Evolutionary conservation across 2,888 invertebrate species (phyloP).

Genomic region (Drosophila kanekoi): DNA sequence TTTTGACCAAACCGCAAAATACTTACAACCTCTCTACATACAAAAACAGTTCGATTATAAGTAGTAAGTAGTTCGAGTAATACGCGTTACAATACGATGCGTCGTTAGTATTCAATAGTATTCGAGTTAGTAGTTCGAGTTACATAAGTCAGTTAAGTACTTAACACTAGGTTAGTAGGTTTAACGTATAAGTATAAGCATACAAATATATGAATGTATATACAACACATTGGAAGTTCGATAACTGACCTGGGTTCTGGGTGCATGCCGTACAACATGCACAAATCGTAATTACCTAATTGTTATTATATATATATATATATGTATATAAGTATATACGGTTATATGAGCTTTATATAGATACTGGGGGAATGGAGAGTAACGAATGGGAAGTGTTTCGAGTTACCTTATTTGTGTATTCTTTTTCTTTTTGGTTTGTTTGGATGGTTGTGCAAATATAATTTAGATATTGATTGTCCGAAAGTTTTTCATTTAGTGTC

Average conservation of each 20-base stretch:
- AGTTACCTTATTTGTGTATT: neutral
- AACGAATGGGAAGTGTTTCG: conserved; percentile 63
- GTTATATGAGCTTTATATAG: conserved; percentile 63
- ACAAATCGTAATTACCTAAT: conserved; percentile 64
- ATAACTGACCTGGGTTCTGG: conserved; percentile 78
- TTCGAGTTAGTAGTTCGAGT: conserved; percentile 60
- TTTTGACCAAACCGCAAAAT: conserved; percentile 31
- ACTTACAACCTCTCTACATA: conserved; percentile 56
- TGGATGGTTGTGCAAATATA: conserved; percentile 75
- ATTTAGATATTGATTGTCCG: conserved; percentile 84
- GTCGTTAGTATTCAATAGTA: conserved; percentile 55
- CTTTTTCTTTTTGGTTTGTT: conserved; percentile 12
- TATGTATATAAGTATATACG: conserved; percentile 47
- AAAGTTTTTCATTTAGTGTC: conserved; percentile 72
- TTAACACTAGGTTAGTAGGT: conserved; percentile 52
- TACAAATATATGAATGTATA: conserved; percentile 39
- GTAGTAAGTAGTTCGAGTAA: conserved; percentile 34
- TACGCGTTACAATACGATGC: conserved; percentile 28
- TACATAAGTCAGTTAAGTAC: conserved; percentile 57
- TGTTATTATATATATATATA: conserved; percentile 22
- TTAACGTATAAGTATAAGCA: conserved; percentile 47
- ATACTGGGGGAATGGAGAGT: conserved; percentile 64
- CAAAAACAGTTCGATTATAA: conserved; percentile 40
- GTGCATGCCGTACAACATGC: conserved; percentile 68
- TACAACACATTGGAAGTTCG: conserved; percentile 75